Conservation (phyloP, 2,113 vertebrate genomes). For the Oreochromis tanganicae region DNA sequence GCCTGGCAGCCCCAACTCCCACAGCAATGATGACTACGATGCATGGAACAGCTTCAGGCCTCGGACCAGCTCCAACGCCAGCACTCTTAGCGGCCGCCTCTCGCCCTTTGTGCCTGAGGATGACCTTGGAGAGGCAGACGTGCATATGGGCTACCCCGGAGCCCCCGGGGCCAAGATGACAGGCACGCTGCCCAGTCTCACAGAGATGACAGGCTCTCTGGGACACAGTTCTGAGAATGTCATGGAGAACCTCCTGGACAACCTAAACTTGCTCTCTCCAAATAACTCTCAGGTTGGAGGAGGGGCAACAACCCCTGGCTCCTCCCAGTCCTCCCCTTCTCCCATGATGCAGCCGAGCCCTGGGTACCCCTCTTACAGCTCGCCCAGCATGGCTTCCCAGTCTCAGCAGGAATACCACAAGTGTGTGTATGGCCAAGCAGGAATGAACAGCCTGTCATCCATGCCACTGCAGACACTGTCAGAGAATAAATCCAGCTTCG, state of each 20-base stretch:
- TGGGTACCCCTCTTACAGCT: conserved; percentile 83
- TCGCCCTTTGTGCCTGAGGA: conserved; percentile 96
- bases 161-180: conserved; percentile 86
- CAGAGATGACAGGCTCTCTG: conserved; percentile 85
- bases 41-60: conserved; percentile 92
- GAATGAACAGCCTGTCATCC: conserved; percentile 81
- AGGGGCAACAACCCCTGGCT: conserved; percentile 73
- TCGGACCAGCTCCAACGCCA: conserved; percentile 94
- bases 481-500: conserved; percentile 84
- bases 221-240: conserved; percentile 84
- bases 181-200: conserved; percentile 90
- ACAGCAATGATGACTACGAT: conserved; percentile 96
- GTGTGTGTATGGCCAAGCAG: conserved; percentile 83
- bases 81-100: conserved; percentile 89
- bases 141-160: conserved; percentile 88
- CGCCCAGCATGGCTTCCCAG: conserved; percentile 81
- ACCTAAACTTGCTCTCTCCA: conserved; percentile 93
- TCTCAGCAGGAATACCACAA: conserved; percentile 89
- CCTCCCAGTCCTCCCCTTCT: conserved; percentile 89
- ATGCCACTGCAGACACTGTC: conserved; percentile 86
- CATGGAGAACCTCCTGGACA: conserved; percentile 98
- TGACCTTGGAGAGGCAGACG: conserved; percentile 85
- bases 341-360: conserved; percentile 88
- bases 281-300: conserved; percentile 77
- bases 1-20: conserved; percentile 95